phyloP scores from a whole-genome alignment of 2,888 invertebrate species.

The Pterobdella sp. region DNA sequence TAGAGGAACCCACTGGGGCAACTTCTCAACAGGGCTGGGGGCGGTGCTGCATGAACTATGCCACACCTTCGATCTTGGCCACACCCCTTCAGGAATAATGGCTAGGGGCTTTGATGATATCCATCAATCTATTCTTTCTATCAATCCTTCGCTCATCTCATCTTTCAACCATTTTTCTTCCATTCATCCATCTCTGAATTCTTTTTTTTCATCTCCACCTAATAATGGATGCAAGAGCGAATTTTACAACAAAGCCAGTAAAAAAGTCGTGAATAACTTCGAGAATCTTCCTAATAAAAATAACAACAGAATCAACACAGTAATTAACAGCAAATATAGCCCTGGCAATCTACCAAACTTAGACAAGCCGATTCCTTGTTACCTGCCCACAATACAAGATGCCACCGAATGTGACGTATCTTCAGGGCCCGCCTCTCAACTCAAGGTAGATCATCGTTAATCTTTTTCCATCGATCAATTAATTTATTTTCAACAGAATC shows the following conservation, averaged over 20 bases:
- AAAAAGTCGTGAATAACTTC: no score
- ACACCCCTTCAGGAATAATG: conserved; percentile 84
- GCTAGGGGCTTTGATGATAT: conserved; percentile 56
- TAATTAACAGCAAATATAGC: neutral
- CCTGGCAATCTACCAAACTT: no score
- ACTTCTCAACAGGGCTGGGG: conserved; percentile 81
- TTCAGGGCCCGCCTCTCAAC: no score
- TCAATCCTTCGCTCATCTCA: neutral
- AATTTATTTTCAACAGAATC: neutral
- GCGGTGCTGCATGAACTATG: conserved; percentile 86
- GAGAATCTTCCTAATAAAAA: no score
- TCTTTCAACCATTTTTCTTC: no score
- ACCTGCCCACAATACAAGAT: neutral
- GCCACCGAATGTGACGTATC: neutral
- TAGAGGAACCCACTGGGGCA: conserved; percentile 73
- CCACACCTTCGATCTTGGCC: conserved; percentile 87
- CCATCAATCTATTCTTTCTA: conserved; percentile 36
- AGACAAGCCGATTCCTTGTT: neutral
- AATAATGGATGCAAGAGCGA: no score
- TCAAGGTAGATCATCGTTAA: no score
- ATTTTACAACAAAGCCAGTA: no score
- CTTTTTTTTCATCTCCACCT: neutral
- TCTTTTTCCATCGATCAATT: no score
- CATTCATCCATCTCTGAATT: neutral
- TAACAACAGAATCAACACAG: neutral